Evolutionary conservation across 2,797 vertebrate genomes (phyloP).

Genomic region (Lithobates sylvaticus): DNA sequence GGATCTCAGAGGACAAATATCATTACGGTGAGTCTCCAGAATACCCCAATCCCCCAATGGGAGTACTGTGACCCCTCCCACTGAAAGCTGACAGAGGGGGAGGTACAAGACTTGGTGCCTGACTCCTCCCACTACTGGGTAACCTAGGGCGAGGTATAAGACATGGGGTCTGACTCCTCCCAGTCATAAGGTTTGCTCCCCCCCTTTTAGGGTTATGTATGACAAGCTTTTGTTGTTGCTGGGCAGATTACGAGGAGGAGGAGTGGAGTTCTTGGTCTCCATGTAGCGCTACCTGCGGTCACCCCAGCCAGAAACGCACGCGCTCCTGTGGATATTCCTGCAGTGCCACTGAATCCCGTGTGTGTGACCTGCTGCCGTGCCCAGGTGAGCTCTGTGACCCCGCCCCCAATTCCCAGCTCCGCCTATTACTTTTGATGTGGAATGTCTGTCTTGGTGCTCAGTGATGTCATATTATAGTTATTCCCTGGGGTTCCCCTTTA

Average conservation of each 20-base stretch:
- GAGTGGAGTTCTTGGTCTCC: slow-evolving; percentile 92
- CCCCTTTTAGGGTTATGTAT: background rate
- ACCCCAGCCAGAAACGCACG: slow-evolving; percentile 85
- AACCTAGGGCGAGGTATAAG: too few species aligned
- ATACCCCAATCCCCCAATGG: background rate
- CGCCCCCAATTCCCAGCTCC: too few species aligned
- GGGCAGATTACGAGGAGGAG: slow-evolving; percentile 83
- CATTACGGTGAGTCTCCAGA: slow-evolving; percentile 76
- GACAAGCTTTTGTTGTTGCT: background rate
- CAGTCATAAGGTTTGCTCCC: background rate
- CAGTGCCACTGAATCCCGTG: slow-evolving; percentile 84
- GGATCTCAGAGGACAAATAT: slow-evolving; percentile 80
- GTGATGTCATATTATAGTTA: background rate
- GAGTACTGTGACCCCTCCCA: background rate
- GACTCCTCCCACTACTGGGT: background rate
- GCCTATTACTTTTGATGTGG: too few species aligned
- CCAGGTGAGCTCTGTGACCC: slow-evolving; percentile 77
- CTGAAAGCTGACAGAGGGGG: background rate
- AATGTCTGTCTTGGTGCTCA: too few species aligned
- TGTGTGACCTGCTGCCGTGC: slow-evolving; percentile 83
- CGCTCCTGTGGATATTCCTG: slow-evolving; percentile 89
- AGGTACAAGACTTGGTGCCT: background rate
- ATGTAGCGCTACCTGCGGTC: slow-evolving; percentile 86
- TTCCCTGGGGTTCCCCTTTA: background rate
- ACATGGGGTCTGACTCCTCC: too few species aligned